These are phyloP conservation scores for Hypsibius dujardini DNA, from an alignment of 1,140 invertebrate species.

Conservation along the genomic window DNA sequence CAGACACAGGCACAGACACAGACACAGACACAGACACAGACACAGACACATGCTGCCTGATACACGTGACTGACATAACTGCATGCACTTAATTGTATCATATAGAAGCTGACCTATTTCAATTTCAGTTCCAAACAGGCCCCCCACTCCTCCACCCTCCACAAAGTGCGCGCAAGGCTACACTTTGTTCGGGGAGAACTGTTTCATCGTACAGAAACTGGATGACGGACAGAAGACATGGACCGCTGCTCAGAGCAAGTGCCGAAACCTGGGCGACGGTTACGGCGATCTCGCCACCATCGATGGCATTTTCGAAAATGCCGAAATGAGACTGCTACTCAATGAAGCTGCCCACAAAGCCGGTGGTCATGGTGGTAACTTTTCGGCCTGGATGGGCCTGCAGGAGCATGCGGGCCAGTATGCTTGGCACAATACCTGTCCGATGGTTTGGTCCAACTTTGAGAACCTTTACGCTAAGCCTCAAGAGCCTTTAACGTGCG, in stretches of 20 bases:
- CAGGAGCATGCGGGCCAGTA: not conserved
- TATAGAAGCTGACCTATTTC: too few relatives aligned
- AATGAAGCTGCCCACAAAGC: not conserved
- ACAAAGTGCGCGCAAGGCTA: too few relatives aligned
- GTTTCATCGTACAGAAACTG: too few relatives aligned
- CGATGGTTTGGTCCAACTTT: not conserved
- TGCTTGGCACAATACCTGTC: not conserved
- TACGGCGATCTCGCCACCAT: conserved; percentile 3
- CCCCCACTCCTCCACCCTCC: too few relatives aligned
- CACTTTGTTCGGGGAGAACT: too few relatives aligned
- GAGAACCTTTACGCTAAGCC: not conserved
- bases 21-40: too few relatives aligned
- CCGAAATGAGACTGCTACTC: not conserved
- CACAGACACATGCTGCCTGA: too few relatives aligned
- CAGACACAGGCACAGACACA: too few relatives aligned
- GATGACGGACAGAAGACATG: not conserved
- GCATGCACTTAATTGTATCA: too few relatives aligned
- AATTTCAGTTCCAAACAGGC: too few relatives aligned
- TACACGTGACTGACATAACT: too few relatives aligned
- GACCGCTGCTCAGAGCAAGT: not conserved
- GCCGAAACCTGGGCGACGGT: not conserved
- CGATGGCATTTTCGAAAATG: conserved; percentile 1
- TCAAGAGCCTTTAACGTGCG: too few relatives aligned
- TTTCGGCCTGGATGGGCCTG: not conserved
- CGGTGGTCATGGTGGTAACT: not conserved